Conservation (phyloP, 2,113 vertebrate genomes). For the Cyphomyrus plagiostoma region DNA sequence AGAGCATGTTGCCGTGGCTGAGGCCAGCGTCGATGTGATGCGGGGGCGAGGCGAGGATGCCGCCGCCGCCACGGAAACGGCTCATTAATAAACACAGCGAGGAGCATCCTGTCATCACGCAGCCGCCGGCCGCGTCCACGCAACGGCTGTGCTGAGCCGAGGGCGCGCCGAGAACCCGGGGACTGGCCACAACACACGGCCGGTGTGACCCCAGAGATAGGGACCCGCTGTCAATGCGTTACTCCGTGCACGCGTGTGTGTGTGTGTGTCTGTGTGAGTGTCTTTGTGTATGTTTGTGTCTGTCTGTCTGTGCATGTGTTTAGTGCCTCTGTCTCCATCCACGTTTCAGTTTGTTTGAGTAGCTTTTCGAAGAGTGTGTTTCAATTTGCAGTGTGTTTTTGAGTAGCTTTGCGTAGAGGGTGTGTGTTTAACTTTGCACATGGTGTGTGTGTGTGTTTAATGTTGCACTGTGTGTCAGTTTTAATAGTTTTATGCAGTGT, state of each 20-base stretch:
- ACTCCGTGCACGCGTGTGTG: background rate
- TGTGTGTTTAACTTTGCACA: background rate
- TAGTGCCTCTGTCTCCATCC: background rate
- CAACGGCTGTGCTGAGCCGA: constrained; percentile 62
- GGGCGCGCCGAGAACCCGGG: constrained; percentile 53
- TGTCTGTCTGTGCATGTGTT: background rate
- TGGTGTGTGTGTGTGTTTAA: background rate
- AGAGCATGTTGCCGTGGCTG: background rate
- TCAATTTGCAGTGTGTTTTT: background rate
- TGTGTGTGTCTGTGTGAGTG: background rate
- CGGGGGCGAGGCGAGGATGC: background rate
- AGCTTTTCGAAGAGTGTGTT: background rate
- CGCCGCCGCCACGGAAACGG: constrained; percentile 23
- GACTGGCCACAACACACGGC: background rate
- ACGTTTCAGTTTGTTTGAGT: background rate
- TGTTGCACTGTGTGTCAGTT: background rate
- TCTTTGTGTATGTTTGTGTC: background rate
- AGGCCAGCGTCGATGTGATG: background rate
- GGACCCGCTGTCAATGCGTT: background rate
- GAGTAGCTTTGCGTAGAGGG: background rate
- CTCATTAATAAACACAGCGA: constrained; percentile 32
- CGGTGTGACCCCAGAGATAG: background rate
- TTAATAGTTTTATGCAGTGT: background rate
- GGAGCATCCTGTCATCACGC: constrained; percentile 60
- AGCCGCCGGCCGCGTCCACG: constrained; percentile 58